Base-by-base conservation (phyloP, 2,113 vertebrate genomes). In the Myotis yumanensis region DNA sequence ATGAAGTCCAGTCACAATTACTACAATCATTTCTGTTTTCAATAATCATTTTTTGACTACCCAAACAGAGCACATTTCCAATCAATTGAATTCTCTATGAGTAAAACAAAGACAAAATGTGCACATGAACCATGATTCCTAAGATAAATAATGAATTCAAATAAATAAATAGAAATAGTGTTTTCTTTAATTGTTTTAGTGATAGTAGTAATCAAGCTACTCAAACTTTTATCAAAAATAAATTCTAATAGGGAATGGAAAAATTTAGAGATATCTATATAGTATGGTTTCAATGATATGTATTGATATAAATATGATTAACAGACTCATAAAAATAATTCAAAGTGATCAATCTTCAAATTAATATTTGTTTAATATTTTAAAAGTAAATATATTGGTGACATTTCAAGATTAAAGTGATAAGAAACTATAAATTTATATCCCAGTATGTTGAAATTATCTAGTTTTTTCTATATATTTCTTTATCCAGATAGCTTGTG, bases 51-150 rank as follows among this genome's bases (percentile, higher is more conserved):
- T 84, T 82, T 86, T 87, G 11, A 68, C 35, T 64, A 81, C 68
- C 4, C 9, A 96, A 69, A 35, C 7, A 79, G 4, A 93, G 4
- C 4, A 6, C 23, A 85, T 88, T 84, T 37, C 17, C 52, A 87
- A 71, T 79, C 64, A 94, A 66, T 18, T 80, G 3, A 86, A 89
- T 86, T 93, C 8, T 54, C 83, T 66, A n/a, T 64, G 22, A 9
- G 11, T 37, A 66, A 73, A 92, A 91, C 6, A 23, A 79, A 79
- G 40, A 77, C 91, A 86, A 91, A 80, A 91, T 93, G 4, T 75
- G 2, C 20, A 46, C 2, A 69, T 25, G 57, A 84, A 46, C 2
- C 10, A 37, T 73, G 25, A 89, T 79, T 73, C 37, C 32, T 79
- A 76, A 57, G 18, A 80, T 32, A 76, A 85, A 73, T 59, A 82